A percentile compares a stretch with the other conserved stretches of the same genome.
phyloP scores from a whole-genome alignment of 2,888 invertebrate species.

The Tenthredo livida region DNA sequence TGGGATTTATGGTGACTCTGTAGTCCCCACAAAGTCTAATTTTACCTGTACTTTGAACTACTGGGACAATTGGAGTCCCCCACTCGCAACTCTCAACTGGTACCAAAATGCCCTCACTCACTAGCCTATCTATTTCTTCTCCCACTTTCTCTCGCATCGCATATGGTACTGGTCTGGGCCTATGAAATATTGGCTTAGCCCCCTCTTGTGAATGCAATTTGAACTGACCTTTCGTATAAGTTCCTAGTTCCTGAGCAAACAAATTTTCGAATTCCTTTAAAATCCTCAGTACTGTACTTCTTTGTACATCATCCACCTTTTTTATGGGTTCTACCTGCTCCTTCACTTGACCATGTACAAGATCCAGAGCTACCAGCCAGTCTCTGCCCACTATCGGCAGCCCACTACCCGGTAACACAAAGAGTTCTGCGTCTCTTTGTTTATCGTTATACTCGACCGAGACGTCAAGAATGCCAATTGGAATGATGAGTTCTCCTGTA shows the following conservation, averaged over 20 bases:
- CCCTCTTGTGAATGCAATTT: slow-evolving; percentile 56
- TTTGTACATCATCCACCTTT: neutral
- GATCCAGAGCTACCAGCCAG: slow-evolving; percentile 35
- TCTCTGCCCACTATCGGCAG: slow-evolving; percentile 54
- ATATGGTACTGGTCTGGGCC: neutral
- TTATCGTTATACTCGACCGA: neutral
- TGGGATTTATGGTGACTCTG: slow-evolving; percentile 55
- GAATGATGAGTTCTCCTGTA: slow-evolving; percentile 35
- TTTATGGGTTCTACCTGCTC: neutral
- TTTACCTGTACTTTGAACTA: slow-evolving; percentile 62
- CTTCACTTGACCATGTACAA: neutral
- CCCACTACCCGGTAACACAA: slow-evolving; percentile 56
- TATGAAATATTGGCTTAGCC: slow-evolving; percentile 47
- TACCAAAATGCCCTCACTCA: slow-evolving; percentile 55
- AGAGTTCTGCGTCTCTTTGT: slow-evolving; percentile 20
- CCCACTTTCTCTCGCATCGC: slow-evolving; percentile 61
- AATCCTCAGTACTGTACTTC: neutral
- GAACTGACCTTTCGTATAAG: slow-evolving; percentile 52
- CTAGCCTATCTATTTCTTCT: slow-evolving; percentile 58
- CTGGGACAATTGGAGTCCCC: slow-evolving; percentile 64
- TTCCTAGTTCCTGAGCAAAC: slow-evolving; percentile 55
- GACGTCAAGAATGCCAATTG: slow-evolving; percentile 34
- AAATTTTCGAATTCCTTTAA: slow-evolving; percentile 30
- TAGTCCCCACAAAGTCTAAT: slow-evolving; percentile 65
- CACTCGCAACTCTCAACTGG: slow-evolving; percentile 61